Evolutionary conservation across 2,888 invertebrate species (phyloP), one percentile per base, ranked within the genome.

Genomic region (Ecliptopera silaceata): DNA sequence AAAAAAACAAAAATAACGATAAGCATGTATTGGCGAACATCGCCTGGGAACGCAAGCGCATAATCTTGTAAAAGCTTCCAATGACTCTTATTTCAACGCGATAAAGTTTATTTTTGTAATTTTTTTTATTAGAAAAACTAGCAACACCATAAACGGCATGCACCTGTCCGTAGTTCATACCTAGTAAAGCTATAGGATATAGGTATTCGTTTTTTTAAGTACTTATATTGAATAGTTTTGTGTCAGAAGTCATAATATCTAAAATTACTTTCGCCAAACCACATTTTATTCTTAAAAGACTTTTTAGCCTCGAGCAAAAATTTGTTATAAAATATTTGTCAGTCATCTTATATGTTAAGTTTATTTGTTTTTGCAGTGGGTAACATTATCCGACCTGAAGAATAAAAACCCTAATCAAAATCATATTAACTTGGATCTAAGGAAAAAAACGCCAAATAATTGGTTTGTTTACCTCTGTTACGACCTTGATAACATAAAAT

Each of bases 21-120:
- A 74, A 71, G 49, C 68, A 66, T 74, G 79, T 81, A 54, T 51
- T 59, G 59, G 59, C 80, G 77, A 79, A 81, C 78, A 84, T 81
- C 74, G 83, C 88, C 82, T 89, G 89, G 88, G 89, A 89, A 89
- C 86, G 75, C 72, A 78, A 74, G 79, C 75, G 77, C 79, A 80
- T 78, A 75, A 79, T 71, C 68, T 68, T 59, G 61, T 29, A 38
- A 45, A 68, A 71, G 73, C 68, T 69, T 69, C 68, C 64, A 66
- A 64, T 75, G 69, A 64, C 77, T 83, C 75, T 74, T 86, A 78
- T 72, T 52, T 58, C 66, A 56, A 70, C 53, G 73, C 44, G 46
- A 46, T 82, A 86, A 74, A 72, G 77, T 59, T 63, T 63, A 75
- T 70, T 81, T 82, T 79, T 56, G 63, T 68, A n/a, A 45, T 54